These are phyloP conservation scores for Cephalophus harveyi DNA, from an alignment of 2,113 vertebrate genomes.

Conservation along the genomic window DNA sequence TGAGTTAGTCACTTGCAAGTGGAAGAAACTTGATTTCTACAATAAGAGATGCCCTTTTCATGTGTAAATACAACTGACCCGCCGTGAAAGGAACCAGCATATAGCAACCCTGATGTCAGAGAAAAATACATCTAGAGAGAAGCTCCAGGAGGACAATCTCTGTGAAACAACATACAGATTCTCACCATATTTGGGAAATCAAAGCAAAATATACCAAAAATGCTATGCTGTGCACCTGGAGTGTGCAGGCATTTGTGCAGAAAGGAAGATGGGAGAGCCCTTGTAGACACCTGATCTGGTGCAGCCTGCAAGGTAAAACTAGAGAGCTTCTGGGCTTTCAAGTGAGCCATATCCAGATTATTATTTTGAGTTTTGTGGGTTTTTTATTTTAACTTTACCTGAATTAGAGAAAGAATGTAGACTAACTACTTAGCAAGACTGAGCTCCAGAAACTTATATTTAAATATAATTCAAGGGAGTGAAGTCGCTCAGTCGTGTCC, in stretches of 20 bases:
- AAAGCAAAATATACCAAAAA: neutral
- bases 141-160: neutral
- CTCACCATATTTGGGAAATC: neutral
- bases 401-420: no score
- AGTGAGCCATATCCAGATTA: neutral
- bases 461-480: neutral
- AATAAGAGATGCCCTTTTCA: neutral
- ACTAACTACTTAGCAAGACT: neutral
- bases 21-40: neutral
- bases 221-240: rapidly evolving
- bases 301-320: constrained; percentile 4
- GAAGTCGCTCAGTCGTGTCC: no score
- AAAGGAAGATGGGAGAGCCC: neutral
- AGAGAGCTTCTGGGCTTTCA: neutral
- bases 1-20: neutral
- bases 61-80: neutral
- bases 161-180: neutral
- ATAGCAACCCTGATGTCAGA: neutral
- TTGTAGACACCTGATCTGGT: neutral
- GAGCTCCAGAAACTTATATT: neutral
- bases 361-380: neutral
- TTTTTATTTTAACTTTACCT: neutral
- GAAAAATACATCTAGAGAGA: neutral
- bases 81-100: neutral
- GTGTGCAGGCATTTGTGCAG: neutral